Conservation (phyloP, 2,797 vertebrate species). For the Siniperca undulata region DNA sequence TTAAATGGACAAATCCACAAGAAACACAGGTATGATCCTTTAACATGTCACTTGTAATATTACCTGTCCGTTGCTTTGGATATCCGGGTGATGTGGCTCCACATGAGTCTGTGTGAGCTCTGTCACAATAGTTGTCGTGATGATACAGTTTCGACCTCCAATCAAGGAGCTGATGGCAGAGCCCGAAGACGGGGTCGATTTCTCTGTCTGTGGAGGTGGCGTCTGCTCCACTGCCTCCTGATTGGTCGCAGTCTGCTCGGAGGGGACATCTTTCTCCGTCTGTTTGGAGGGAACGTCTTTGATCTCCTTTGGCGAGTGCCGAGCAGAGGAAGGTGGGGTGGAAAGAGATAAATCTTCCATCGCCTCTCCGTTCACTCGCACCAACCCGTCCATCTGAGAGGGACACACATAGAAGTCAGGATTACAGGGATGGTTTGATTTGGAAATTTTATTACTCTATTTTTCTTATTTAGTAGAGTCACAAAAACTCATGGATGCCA, state of each 20-base stretch:
- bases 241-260: constrained; percentile 23
- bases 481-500: neutral
- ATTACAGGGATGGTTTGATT: neutral
- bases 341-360: constrained; percentile 53
- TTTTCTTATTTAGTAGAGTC: neutral
- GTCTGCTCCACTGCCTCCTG: constrained; percentile 36
- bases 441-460: too few species aligned
- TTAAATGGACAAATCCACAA: neutral
- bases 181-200: constrained; percentile 38
- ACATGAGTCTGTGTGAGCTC: constrained; percentile 82
- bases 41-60: neutral
- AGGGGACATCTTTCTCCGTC: constrained; percentile 20
- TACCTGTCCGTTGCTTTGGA: constrained; percentile 74
- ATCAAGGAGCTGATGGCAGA: constrained; percentile 80
- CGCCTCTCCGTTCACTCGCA: constrained; percentile 89
- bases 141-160: constrained; percentile 79
- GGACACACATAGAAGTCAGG: constrained; percentile 21
- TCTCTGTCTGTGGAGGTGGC: constrained; percentile 42
- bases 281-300: constrained; percentile 30
- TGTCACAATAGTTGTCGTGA: constrained; percentile 85
- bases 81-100: constrained; percentile 67
- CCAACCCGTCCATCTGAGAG: constrained; percentile 86
- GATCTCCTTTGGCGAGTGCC: constrained; percentile 35
- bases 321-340: constrained; percentile 29
- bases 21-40: neutral